Percentiles rank a stretch among this genome's conserved stretches.
Evolutionary conservation across 2,888 invertebrate genomes (phyloP).

Genomic region (Pachydiplax longipennis): DNA sequence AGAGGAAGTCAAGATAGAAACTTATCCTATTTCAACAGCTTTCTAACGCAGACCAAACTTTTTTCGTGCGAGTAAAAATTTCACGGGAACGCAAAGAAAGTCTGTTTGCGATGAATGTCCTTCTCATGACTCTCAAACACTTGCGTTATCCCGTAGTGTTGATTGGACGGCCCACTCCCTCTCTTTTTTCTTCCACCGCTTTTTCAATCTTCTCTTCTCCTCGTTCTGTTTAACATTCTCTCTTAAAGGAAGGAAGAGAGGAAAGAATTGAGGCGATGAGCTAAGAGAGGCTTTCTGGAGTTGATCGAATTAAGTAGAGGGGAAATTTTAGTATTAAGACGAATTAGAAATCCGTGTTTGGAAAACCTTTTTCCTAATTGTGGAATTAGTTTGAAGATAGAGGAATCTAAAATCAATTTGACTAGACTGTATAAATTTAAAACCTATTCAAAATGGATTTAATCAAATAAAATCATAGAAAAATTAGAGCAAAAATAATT

Average conservation of each 20-base stretch:
- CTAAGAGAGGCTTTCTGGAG: not conserved
- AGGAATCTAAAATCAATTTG: no score
- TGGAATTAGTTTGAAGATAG: no score
- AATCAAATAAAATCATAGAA: no score
- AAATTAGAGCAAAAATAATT: no score
- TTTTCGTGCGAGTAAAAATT: not conserved
- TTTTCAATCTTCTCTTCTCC: not conserved
- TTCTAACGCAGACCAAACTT: no score
- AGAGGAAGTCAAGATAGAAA: no score
- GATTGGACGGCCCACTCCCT: not conserved
- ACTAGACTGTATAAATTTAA: no score
- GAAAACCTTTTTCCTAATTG: no score
- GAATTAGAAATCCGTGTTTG: no score
- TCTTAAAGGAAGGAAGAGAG: not conserved
- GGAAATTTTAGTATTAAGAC: no score
- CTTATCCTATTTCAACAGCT: no score
- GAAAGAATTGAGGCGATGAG: not conserved
- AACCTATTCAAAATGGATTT: no score
- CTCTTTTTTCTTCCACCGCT: not conserved
- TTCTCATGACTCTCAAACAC: not conserved
- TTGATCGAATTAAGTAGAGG: not conserved
- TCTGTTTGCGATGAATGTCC: conserved; percentile 4
- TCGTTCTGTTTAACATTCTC: not conserved
- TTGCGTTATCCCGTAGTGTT: conserved; percentile 2
- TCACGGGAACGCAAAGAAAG: not conserved